Percentiles rank a stretch among this genome's conserved stretches.
Conservation (phyloP, 2,888 invertebrate species). For the Bruchidius siliquastri region DNA sequence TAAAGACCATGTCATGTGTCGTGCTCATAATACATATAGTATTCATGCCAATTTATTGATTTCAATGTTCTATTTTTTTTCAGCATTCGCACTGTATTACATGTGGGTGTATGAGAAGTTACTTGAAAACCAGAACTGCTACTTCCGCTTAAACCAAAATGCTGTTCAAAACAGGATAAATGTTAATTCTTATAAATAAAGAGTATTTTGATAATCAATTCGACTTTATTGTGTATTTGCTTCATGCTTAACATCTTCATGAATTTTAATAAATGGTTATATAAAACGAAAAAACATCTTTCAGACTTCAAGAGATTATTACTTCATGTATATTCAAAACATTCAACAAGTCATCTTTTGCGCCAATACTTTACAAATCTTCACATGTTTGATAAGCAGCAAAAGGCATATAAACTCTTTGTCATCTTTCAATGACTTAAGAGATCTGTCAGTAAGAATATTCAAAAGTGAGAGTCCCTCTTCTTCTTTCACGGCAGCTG, state of each 20-base stretch:
- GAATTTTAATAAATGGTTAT: too few relatives aligned
- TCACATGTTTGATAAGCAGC: conserved; percentile 32
- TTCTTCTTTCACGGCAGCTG: conserved; percentile 28
- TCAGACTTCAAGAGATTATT: too few relatives aligned
- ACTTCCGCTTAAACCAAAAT: not conserved
- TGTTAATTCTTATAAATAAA: not conserved
- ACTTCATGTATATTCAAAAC: too few relatives aligned
- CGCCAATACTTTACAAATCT: conserved; percentile 34
- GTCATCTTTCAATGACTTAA: conserved; percentile 32
- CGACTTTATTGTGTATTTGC: not conserved
- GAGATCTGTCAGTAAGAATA: conserved; percentile 32
- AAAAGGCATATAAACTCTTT: conserved; percentile 35
- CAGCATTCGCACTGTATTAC: conserved; percentile 42
- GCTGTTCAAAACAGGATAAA: not conserved
- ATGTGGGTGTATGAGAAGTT: not conserved
- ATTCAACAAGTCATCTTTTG: conserved; percentile 20
- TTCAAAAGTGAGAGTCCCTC: conserved; percentile 37
- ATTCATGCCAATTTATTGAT: too few relatives aligned
- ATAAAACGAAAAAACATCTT: too few relatives aligned
- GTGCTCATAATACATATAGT: too few relatives aligned
- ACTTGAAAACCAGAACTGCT: not conserved
- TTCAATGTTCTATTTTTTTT: conserved; percentile 24
- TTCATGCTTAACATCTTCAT: too few relatives aligned
- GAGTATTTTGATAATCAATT: not conserved
- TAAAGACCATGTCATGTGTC: too few relatives aligned